Base-by-base conservation (phyloP, 2,113 vertebrate genomes). In the Festucalex cinctus region DNA sequence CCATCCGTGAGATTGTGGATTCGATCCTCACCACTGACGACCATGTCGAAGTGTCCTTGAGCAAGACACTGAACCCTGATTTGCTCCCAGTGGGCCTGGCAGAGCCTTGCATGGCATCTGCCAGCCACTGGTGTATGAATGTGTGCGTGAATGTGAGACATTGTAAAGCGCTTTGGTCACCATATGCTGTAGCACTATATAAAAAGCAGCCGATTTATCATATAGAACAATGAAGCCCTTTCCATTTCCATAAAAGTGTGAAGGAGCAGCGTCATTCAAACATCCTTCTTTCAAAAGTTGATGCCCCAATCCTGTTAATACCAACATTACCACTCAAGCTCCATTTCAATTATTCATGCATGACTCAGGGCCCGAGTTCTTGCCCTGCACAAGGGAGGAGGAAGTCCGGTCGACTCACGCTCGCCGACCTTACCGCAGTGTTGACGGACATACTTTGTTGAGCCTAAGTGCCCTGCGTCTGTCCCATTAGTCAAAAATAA, bases 401-500 rank as follows among this genome's bases (percentile, higher is more conserved):
- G 83, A 86, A 78, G 80, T 76, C 44, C 68, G 61, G 71, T 16
- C 6, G 17, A 54, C 70, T 65, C 53, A n/a, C 16, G 71, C 63
- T 57, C 14, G 3, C 73, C 66, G 79, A 75, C 79, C 71, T 87
- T 76, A 71, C 58, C 70, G 26, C 66, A 58, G 70, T 3, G 79
- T 73, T 28, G 79, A 89, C 84, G 76, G 87, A 87, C 79, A 32
- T 44, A 24, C 69, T 81, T 49, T 22, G 71, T 68, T 44, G 46
- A 74, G 56, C 44, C 46, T 74, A 80, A 86, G 82, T 80, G 82
- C 81, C 77, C 64, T 22, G 48, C 44, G 68, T 65, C 81, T 54
- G 75, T 83, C 70, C 78, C 82, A 84, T 86, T 86, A 85, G 84
- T 83, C 65, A 71, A 84, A 85, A 85, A 86, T 86, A 86, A 89